Base-by-base conservation (phyloP, 2,888 invertebrate species). In the Plebejus anna region DNA sequence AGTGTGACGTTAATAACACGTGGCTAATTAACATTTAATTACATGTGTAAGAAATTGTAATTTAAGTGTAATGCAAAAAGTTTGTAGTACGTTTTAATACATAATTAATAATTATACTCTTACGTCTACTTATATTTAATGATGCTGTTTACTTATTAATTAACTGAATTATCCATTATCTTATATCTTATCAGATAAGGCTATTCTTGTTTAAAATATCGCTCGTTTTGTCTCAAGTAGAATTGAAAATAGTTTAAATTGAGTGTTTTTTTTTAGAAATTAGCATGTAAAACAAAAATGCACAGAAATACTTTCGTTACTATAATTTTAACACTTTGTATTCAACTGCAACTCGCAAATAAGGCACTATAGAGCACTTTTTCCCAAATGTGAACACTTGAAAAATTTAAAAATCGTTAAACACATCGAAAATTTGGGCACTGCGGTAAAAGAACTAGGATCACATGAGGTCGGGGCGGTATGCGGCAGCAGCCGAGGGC, bases 221-320 rank as follows among this genome's bases (percentile, higher is more conserved):
- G 70, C 81, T 83, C 83, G 83, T 86, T 84, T 85, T 81, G 82
- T 85, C 81, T 82, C 77, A 61, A 28, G 11, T 4, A 28, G 4
- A 28, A 28, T 28, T 11, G 28, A 61, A 61, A 28, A 2, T 28
- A 28, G 1, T 7, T 28, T 66, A 11, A 11, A 61, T 28, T 6
- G 1, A 4, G 3, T 22, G 4, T 11, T 11, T 11, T 9, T 3
- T 61, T 61, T 61, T 61, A 0, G 28, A 7, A 66, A 36, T 16
- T 32, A 16, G 1, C 66, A 66, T 66, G 13, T 13, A 32, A 66
- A 11, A 61, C 28, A 59, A 57, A 16, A 57, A 59, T 59, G 22
- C 22, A 59, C 11, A 11, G 9, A 61, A 7, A 61, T 75, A 72
- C 55, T 75, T 76, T 59, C 55, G 75, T 78, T 70, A 76, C n/a